These are phyloP conservation scores for Ramphastos sulfuratus DNA, from an alignment of 2,113 vertebrate species.

Conservation along the genomic window DNA sequence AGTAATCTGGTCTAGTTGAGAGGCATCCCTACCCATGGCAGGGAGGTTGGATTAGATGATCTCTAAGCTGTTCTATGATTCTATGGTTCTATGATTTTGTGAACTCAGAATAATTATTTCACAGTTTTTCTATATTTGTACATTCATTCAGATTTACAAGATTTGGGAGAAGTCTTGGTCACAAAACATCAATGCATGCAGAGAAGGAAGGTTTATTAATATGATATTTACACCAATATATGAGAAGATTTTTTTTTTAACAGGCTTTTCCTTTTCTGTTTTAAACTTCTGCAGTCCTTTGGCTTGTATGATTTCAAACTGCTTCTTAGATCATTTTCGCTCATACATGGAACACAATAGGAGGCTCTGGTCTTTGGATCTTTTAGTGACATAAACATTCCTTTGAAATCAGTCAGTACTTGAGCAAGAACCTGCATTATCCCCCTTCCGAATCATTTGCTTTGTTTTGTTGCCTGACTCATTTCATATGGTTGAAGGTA, in stretches of 20 bases:
- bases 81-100: too few relatives aligned
- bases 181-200: not conserved
- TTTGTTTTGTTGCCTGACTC: not conserved
- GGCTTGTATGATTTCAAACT: not conserved
- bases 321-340: not conserved
- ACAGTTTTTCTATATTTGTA: not conserved
- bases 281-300: not conserved
- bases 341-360: not conserved
- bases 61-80: too few relatives aligned
- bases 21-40: too few relatives aligned
- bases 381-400: not conserved
- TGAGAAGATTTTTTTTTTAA: not conserved
- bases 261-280: not conserved
- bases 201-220: not conserved
- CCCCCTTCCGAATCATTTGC: not conserved
- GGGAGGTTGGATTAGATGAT: too few relatives aligned
- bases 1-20: too few relatives aligned
- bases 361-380: not conserved
- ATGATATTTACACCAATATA: not conserved
- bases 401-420: not conserved
- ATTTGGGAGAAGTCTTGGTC: not conserved
- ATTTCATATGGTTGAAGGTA: constrained; percentile 75
- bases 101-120: not conserved
- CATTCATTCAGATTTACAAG: not conserved
- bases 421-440: not conserved